Base-by-base conservation (phyloP, 2,113 vertebrate species). In the Mastomys natalensis region DNA sequence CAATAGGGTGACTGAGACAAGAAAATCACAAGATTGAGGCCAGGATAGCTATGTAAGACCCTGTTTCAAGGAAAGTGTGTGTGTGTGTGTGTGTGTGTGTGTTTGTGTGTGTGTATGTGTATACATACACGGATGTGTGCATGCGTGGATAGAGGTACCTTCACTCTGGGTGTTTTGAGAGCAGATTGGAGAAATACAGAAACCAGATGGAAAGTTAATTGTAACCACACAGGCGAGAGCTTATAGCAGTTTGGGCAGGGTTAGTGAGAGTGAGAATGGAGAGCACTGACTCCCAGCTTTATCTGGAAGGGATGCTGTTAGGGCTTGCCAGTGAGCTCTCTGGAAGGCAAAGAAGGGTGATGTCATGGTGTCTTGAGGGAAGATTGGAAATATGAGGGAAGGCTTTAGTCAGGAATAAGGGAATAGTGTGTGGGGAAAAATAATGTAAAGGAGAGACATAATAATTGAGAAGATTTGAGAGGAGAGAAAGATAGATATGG, bases 101-200 rank as follows among this genome's bases (percentile, higher is more conserved):
- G 29, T 76, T 29, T 34, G 31, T 68, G 11, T 66, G 64, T 72
- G 68, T n/a, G 37, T n/a, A 45, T 24, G 60, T 24, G 64, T 12
- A 12, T 3, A 26, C 66, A 34, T 34, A 16, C 66, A 34, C 29
- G 31, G 29, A 34, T 37, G 31, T 37, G 31, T 16, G 66, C 31
- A 68, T 68, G 13, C 2, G 5, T 6, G 31, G 43, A 66, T 11
- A 31, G 29, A 77, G 16, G 78, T 11, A 51, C 43, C 73, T 37
- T 78, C 16, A 51, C 55, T 85, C 40, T 87, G 88, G 53, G 29
- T 82, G 4, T 77, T 93, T 93, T 93, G 80, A 85, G 55, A 95
- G 64, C 48, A 16, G 16, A 77, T 84, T 58, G 45, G 87, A 92
- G 66, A 76, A 58, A 29, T 37, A 19, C 31, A 80, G 19, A 77